Conservation (phyloP, 2,888 invertebrate species). For the Tigriopus californicus region DNA sequence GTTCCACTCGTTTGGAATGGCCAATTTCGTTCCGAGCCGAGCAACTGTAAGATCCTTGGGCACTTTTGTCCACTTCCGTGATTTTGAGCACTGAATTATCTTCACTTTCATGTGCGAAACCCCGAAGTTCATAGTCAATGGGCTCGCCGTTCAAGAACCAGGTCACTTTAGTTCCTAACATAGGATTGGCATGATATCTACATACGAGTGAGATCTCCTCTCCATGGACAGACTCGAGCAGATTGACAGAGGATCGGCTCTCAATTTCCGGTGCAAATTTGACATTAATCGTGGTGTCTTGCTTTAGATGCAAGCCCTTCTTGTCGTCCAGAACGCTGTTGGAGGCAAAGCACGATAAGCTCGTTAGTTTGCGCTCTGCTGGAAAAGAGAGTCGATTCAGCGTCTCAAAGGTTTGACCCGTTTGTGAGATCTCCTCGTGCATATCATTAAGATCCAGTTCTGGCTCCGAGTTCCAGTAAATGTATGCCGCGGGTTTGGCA, state of each 20-base stretch:
- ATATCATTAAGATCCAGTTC: not conserved
- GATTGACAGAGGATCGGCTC: not conserved
- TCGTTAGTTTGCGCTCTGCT: conserved; percentile 2
- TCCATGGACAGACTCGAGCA: not conserved
- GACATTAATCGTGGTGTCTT: conserved; percentile 9
- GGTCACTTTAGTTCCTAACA: not conserved
- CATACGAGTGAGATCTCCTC: conserved; percentile 1
- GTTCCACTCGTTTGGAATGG: not conserved
- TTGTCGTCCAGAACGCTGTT: not conserved
- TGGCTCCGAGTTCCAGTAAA: conserved; percentile 15
- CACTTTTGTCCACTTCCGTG: not conserved
- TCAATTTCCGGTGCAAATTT: conserved; percentile 5
- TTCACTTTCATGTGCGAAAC: too few species aligned
- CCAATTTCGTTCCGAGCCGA: conserved; percentile 8
- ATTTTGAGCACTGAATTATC: not conserved
- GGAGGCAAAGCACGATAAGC: conserved; percentile 11
- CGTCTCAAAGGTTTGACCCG: conserved; percentile 1
- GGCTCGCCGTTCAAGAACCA: conserved; percentile 3
- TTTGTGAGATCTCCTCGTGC: not conserved
- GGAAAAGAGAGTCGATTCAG: not conserved
- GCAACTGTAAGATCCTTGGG: not conserved
- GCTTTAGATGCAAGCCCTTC: conserved; percentile 1
- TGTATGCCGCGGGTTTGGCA: conserved; percentile 12
- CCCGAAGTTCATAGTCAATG: too few species aligned
- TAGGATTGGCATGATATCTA: conserved; percentile 1